Percentiles rank a stretch among this genome's conserved stretches.
Evolutionary conservation across 2,113 vertebrate species (phyloP).

Genomic region (Rhabdornis inornatus): DNA sequence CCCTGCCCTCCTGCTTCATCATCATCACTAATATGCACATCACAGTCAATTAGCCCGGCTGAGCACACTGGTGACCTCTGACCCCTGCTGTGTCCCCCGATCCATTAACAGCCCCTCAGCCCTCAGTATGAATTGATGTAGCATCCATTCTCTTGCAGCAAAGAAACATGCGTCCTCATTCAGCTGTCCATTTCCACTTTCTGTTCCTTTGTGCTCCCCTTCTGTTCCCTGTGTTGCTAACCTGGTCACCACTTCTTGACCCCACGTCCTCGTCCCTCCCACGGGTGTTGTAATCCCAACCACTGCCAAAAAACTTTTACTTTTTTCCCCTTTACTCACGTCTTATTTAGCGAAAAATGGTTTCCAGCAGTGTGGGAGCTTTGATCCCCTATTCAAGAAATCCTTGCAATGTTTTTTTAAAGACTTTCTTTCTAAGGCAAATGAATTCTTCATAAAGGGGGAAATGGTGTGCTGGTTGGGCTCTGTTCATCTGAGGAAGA

Average conservation of each 20-base stretch:
- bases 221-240: conserved; percentile 81
- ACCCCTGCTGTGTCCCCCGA: conserved; percentile 88
- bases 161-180: conserved; percentile 88
- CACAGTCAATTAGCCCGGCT: conserved; percentile 88
- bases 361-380: conserved; percentile 56
- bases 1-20: not conserved
- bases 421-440: conserved; percentile 61
- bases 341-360: conserved; percentile 49
- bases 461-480: conserved; percentile 4
- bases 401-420: conserved; percentile 28
- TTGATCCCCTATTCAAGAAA: conserved; percentile 55
- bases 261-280: conserved; percentile 68
- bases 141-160: conserved; percentile 83
- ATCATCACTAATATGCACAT: conserved; percentile 72
- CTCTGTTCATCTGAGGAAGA: conserved; percentile 59
- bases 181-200: conserved; percentile 83
- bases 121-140: conserved; percentile 89
- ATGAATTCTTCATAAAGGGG: conserved; percentile 49
- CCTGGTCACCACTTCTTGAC: conserved; percentile 86
- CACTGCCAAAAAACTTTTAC: conserved; percentile 38
- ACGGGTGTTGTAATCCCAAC: conserved; percentile 35
- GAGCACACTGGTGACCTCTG: conserved; percentile 88
- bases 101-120: conserved; percentile 79
- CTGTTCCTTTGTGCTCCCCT: conserved; percentile 82
- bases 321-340: conserved; percentile 40